Conservation (phyloP, 2,797 vertebrate species). For the Aeoliscus strigatus region DNA sequence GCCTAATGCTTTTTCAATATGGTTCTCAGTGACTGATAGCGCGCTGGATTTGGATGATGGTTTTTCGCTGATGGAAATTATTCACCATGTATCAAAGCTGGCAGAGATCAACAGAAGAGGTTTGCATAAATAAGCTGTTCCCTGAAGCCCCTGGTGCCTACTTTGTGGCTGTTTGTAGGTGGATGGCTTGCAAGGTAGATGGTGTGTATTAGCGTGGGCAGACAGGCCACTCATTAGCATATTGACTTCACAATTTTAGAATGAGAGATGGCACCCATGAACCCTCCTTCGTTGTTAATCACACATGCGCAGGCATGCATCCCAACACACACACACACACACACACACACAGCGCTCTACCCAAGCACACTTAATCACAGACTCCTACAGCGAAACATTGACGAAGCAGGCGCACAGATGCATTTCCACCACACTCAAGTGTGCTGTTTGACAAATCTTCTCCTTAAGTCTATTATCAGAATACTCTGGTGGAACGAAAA, state of each 20-base stretch:
- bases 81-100: slow-evolving; percentile 39
- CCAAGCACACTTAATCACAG: no score
- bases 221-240: slow-evolving; percentile 33
- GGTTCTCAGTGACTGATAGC: slow-evolving; percentile 24
- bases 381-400: no score
- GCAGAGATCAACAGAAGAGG: slow-evolving; percentile 40
- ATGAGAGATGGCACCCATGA: slow-evolving; percentile 31
- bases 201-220: slow-evolving; percentile 18
- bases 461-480: slow-evolving; percentile 71
- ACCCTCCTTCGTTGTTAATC: slow-evolving; percentile 25
- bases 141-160: slow-evolving; percentile 8
- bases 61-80: slow-evolving; percentile 26
- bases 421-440: slow-evolving; percentile 28
- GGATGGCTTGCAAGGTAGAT: slow-evolving; percentile 17
- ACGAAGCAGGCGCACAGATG: neutral
- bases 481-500: slow-evolving; percentile 59
- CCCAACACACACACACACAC: slow-evolving; percentile 10
- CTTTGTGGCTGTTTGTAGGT: slow-evolving; percentile 32
- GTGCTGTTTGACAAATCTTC: slow-evolving; percentile 68
- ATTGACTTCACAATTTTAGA: slow-evolving; percentile 31
- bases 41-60: slow-evolving; percentile 24
- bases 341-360: no score
- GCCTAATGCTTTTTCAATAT: slow-evolving; percentile 16
- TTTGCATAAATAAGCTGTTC: slow-evolving; percentile 38
- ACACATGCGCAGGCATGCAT: neutral